Conservation (phyloP, 2,888 invertebrate species). For the Xylocampa areola region DNA sequence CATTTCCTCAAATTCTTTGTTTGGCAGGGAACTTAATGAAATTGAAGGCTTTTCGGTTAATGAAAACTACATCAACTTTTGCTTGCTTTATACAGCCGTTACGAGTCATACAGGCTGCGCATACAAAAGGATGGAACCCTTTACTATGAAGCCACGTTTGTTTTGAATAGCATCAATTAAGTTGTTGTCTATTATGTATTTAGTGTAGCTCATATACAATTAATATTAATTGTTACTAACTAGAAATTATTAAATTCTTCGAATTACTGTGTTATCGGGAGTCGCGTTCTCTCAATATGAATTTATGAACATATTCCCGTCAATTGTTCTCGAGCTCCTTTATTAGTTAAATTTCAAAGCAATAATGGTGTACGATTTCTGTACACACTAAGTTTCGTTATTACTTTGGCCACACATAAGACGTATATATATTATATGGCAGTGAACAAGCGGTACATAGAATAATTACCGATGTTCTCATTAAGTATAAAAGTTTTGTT, state of each 20-base stretch:
- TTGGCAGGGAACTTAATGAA: constrained; percentile 50
- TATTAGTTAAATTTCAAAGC: constrained; percentile 61
- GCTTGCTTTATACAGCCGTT: constrained; percentile 34
- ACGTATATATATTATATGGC: constrained; percentile 9
- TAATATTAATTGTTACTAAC: constrained; percentile 23
- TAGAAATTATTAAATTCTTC: not conserved
- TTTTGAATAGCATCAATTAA: not conserved
- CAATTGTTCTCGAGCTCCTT: constrained; percentile 52
- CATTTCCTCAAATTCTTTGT: constrained; percentile 52
- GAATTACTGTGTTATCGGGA: constrained; percentile 5
- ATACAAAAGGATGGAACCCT: constrained; percentile 11
- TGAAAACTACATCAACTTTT: constrained; percentile 46
- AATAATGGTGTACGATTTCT: constrained; percentile 43
- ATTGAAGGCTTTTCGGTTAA: constrained; percentile 58
- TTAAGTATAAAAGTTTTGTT: too few species aligned
- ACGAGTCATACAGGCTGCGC: constrained; percentile 6
- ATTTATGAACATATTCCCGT: constrained; percentile 40
- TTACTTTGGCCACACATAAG: constrained; percentile 28
- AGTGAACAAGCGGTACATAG: not conserved
- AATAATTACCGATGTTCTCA: constrained; percentile 19
- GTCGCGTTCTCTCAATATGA: constrained; percentile 12
- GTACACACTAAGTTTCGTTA: constrained; percentile 52
- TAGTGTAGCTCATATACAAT: not conserved
- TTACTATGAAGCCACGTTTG: constrained; percentile 7
- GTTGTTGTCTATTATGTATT: not conserved